phyloP scores from a whole-genome alignment of 2,888 invertebrate species.

The Apeira syringaria region DNA sequence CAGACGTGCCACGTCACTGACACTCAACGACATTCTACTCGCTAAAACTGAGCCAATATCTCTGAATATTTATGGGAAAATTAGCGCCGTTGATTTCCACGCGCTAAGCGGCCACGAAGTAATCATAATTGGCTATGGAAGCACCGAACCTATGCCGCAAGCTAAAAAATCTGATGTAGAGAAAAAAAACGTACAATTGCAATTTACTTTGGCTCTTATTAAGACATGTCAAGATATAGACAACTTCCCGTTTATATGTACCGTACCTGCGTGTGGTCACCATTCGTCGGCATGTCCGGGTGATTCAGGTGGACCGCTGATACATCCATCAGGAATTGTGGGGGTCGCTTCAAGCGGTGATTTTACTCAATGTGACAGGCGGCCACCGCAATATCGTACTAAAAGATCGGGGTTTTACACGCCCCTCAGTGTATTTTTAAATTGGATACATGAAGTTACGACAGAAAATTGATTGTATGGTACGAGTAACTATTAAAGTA shows the following conservation, averaged over 20 bases:
- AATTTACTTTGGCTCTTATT: background rate
- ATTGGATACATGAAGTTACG: background rate
- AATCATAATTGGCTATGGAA: background rate
- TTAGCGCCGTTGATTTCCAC: background rate
- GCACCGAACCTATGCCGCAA: background rate
- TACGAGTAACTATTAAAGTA: too few species aligned
- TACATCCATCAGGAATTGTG: background rate
- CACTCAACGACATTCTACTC: background rate
- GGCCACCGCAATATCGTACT: background rate
- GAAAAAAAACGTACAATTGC: background rate
- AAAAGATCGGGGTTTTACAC: background rate
- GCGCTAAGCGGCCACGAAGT: background rate
- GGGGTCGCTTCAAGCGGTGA: background rate
- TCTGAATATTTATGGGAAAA: background rate
- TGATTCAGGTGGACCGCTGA: background rate
- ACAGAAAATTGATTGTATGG: background rate
- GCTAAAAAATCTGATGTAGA: background rate
- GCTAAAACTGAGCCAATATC: background rate
- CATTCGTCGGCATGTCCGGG: background rate
- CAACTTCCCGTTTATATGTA: background rate
- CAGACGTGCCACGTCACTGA: background rate
- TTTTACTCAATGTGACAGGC: background rate
- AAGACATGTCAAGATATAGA: background rate
- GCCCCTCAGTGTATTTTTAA: background rate
- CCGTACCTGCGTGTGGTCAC: background rate